These are phyloP conservation scores for Margaritifera margaritifera DNA, from an alignment of 2,888 invertebrate genomes.

Conservation along the genomic window DNA sequence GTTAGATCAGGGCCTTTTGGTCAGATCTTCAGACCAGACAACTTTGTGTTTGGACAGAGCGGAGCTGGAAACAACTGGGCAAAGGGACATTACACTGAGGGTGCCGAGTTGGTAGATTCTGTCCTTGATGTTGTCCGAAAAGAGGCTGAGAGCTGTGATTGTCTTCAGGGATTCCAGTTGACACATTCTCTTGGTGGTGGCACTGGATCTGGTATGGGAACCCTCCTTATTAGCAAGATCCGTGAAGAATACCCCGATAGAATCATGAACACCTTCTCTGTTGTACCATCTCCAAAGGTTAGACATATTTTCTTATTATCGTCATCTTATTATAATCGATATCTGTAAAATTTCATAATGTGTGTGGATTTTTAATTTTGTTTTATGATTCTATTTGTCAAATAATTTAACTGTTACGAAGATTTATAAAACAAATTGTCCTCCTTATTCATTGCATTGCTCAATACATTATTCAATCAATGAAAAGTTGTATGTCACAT, in stretches of 20 bases:
- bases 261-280: constrained; percentile 94
- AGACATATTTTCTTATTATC: not conserved
- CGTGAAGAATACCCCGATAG: constrained; percentile 79
- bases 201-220: constrained; percentile 93
- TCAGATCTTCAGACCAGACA: constrained; percentile 83
- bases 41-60: constrained; percentile 85
- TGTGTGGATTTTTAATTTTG: no score
- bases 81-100: constrained; percentile 94
- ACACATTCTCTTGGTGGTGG: constrained; percentile 86
- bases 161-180: constrained; percentile 70
- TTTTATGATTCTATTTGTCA: no score
- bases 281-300: constrained; percentile 89
- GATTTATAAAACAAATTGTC: no score
- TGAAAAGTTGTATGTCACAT: no score
- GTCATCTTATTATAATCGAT: no score
- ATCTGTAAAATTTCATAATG: no score
- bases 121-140: constrained; percentile 68
- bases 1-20: constrained; percentile 95
- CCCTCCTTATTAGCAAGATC: constrained; percentile 93
- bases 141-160: constrained; percentile 67
- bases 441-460: no score
- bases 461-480: no score
- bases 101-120: constrained; percentile 76
- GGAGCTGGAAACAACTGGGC: constrained; percentile 85
- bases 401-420: no score